Base-by-base conservation (phyloP, 2,797 vertebrate species). In the Ceryle rudis region DNA sequence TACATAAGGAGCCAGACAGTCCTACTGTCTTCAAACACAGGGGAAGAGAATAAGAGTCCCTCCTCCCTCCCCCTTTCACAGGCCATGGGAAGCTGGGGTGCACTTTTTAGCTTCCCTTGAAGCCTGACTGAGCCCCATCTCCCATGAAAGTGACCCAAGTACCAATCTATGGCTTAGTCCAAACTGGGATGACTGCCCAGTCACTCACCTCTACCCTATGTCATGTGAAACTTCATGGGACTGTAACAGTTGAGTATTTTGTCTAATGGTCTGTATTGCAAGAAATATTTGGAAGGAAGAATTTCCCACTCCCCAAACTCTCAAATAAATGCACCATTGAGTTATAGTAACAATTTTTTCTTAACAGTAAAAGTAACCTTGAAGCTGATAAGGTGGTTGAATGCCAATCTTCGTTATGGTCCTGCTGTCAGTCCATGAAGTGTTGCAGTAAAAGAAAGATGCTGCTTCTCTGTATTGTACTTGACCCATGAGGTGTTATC, bases 321-420 rank as follows among this genome's bases (percentile, higher is more conserved):
- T 64, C 11, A 51, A 52, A 84, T 47, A 72, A 74, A 60, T 31
- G 8, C 11, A 25, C 8, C 8, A 23, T n/a, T 58, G 79, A 62
- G 28, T 11, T 66, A 42, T 41, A 52, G 23, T 60, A 14, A n/a
- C 31, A 13, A 22, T 21, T 2, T 41, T 9, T 86, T 20, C 35
- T 21, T 29, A 19, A 21, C 10, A 35, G 26, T 37, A 41, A n/a
- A 20, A 78, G 26, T 35, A 14, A 60, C 4, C 14, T 18, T 75
- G 54, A 90, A 64, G 33, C 28, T 79, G 47, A 49, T 70, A 86
- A 66, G 2, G 3, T 6, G 3, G 11, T 0, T 57, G 37, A 60
- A 55, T 25, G 6, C 3, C 19, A 25, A 0, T n/a, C 41, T 75
- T 70, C 29, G 18, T 46, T 33, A 61, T 0, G 7, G 11, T 2